Percentiles rank a stretch among this genome's conserved stretches.
These are phyloP conservation scores for Yoshiicerus persimilis DNA, from an alignment of 1,140 invertebrate genomes.

Conservation along the genomic window DNA sequence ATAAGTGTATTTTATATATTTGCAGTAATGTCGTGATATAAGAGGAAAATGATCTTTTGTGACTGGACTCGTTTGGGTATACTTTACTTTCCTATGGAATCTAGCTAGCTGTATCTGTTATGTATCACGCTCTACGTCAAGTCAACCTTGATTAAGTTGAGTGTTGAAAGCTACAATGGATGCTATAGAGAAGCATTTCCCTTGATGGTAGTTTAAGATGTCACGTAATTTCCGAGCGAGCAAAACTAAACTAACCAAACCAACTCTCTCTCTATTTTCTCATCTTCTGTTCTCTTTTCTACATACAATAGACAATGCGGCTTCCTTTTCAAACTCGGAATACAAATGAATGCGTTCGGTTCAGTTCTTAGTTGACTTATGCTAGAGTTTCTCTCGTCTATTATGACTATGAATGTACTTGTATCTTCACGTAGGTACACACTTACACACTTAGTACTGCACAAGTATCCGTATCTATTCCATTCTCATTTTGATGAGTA, in stretches of 20 bases:
- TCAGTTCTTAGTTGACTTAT: background rate
- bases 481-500: constrained; percentile 13
- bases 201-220: constrained; percentile 22
- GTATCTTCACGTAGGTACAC: background rate
- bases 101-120: background rate
- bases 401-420: background rate
- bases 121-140: background rate
- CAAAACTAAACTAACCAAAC: constrained; percentile 22
- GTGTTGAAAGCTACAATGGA: constrained; percentile 22
- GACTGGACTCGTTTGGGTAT: background rate
- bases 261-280: background rate
- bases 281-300: background rate
- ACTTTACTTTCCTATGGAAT: background rate
- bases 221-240: constrained; percentile 21
- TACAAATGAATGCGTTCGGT: background rate
- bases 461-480: background rate
- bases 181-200: constrained; percentile 12
- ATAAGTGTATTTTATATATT: background rate
- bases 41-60: background rate
- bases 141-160: constrained; percentile 22
- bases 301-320: constrained; percentile 19
- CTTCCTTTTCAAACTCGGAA: constrained; percentile 19
- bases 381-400: background rate
- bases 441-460: background rate
- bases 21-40: background rate